These are phyloP conservation scores for Neolamprologus hecqui DNA, from an alignment of 2,113 vertebrate species.

Conservation along the genomic window DNA sequence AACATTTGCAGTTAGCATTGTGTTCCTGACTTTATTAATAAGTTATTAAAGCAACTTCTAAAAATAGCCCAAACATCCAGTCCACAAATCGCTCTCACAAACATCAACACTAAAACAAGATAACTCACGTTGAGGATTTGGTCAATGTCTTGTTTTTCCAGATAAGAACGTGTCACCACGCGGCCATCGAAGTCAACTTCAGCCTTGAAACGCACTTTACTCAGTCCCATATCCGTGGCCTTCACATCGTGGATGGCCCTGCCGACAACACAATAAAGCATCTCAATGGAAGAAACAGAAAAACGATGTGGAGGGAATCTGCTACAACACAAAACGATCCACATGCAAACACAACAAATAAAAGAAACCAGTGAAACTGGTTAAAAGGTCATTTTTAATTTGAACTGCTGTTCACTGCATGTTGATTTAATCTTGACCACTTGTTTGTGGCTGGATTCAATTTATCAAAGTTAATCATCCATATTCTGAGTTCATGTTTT, in stretches of 20 bases:
- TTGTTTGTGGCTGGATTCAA: neutral
- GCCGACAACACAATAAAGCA: neutral
- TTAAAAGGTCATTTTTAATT: neutral
- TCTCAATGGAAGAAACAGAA: neutral
- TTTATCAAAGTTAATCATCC: rapidly evolving
- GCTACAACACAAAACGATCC: neutral
- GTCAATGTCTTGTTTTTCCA: slow-evolving; percentile 98
- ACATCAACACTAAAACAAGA: neutral
- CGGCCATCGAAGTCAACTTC: slow-evolving; percentile 98
- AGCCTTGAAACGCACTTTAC: slow-evolving; percentile 97
- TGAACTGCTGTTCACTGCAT: neutral
- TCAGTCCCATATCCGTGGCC: slow-evolving; percentile 94
- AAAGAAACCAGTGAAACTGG: neutral
- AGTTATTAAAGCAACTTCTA: neutral
- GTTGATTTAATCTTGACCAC: rapidly evolving
- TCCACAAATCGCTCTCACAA: neutral
- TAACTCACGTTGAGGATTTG: slow-evolving; percentile 84
- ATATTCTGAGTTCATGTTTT: neutral
- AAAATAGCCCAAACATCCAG: too few species aligned
- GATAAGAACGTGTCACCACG: slow-evolving; percentile 93
- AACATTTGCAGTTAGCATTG: neutral
- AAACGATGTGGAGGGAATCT: neutral
- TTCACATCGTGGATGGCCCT: slow-evolving; percentile 99
- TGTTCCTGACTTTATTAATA: neutral
- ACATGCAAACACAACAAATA: neutral